Conservation (phyloP, 2,113 vertebrate genomes). For the Lophura nycthemera region DNA sequence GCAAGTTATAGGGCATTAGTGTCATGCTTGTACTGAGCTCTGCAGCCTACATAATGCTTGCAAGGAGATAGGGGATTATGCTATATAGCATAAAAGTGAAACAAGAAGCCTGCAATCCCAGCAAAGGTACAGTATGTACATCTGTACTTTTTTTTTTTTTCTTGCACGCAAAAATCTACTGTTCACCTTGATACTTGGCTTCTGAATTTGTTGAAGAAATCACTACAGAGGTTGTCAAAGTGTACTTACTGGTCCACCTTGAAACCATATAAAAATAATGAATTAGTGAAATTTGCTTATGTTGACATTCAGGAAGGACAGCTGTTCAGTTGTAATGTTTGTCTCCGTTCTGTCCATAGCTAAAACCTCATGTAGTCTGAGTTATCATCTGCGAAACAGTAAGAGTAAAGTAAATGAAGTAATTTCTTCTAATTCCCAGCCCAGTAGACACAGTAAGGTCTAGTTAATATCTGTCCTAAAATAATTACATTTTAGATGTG, state of each 20-base stretch:
- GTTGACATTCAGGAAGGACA: not conserved
- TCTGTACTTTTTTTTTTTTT: not conserved
- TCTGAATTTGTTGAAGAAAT: not conserved
- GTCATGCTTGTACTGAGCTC: not conserved
- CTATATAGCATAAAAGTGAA: not conserved
- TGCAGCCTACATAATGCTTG: not conserved
- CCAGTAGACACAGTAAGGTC: not conserved
- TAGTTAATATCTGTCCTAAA: not conserved
- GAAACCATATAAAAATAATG: not conserved
- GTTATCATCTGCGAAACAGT: not conserved
- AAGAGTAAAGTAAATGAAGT: not conserved
- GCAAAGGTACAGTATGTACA: not conserved
- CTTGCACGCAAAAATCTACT: not conserved
- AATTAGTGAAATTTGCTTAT: not conserved
- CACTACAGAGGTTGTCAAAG: not conserved
- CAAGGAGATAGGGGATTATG: not conserved
- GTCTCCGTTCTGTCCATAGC: not conserved
- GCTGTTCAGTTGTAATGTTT: not conserved
- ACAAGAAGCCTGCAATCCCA: not conserved
- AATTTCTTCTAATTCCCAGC: not conserved
- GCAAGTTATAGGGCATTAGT: not conserved
- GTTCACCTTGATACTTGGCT: not conserved
- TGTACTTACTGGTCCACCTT: not conserved
- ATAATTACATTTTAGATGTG: not conserved
- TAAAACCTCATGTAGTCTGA: not conserved